Conservation (phyloP, 2,888 invertebrate genomes). For the Aphidoletes aphidimyza region DNA sequence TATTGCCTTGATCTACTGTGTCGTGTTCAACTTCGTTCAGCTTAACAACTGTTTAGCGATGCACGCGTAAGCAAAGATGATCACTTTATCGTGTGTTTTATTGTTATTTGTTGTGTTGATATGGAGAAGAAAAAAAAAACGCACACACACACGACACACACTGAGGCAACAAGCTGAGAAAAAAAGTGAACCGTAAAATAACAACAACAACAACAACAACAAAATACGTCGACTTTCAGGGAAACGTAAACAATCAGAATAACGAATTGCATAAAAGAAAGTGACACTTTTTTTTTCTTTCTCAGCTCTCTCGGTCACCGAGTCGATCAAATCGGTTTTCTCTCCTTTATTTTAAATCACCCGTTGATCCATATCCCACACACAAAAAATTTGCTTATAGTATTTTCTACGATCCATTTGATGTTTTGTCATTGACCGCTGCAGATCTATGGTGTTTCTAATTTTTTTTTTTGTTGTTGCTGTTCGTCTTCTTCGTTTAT, state of each 20-base stretch:
- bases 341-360: neutral
- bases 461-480: no score
- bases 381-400: neutral
- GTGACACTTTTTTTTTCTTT: neutral
- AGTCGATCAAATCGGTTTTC: neutral
- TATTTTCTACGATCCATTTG: constrained; percentile 36
- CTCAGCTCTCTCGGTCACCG: neutral
- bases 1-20: constrained; percentile 32
- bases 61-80: neutral
- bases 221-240: constrained; percentile 15
- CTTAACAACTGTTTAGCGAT: neutral
- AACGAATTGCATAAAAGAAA: neutral
- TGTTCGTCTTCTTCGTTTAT: neutral
- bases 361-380: neutral
- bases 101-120: neutral
- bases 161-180: no score
- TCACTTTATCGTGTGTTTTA: neutral
- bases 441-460: neutral
- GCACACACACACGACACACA: no score
- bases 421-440: constrained; percentile 6
- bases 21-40: neutral
- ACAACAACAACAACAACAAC: neutral
- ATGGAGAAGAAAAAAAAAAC: no score
- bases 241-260: constrained; percentile 16
- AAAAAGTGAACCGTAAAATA: neutral